phyloP scores from a whole-genome alignment of 2,113 vertebrate genomes.

The Ceyx margarethae region DNA sequence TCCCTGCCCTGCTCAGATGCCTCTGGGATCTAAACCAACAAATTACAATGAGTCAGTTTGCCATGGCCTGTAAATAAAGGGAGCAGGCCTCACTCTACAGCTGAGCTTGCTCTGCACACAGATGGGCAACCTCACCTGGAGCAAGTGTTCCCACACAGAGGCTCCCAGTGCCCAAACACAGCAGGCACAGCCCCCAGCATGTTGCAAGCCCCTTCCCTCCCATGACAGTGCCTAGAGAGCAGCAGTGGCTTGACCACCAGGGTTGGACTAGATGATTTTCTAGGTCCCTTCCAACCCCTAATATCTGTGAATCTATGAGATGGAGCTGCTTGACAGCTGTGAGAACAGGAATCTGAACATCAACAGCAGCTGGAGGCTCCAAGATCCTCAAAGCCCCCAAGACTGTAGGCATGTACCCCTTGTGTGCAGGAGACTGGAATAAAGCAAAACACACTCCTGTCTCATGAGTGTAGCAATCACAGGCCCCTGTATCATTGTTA shows the following conservation, averaged over 20 bases:
- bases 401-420: rapidly evolving
- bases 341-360: neutral
- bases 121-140: neutral
- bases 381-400: neutral
- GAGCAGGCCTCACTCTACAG: neutral
- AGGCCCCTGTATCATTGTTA: neutral
- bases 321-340: neutral
- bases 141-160: rapidly evolving
- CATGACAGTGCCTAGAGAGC: neutral
- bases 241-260: neutral
- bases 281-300: too few relatives aligned
- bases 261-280: too few relatives aligned
- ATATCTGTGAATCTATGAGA: neutral
- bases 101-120: neutral
- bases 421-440: neutral
- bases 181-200: rapidly evolving
- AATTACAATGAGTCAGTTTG: neutral
- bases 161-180: neutral
- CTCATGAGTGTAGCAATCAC: neutral
- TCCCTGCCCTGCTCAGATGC: neutral
- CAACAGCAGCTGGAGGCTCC: neutral
- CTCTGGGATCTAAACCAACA: neutral
- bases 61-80: rapidly evolving
- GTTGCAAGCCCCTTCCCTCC: neutral
- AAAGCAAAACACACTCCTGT: neutral